Base-by-base conservation (phyloP, 2,888 invertebrate genomes). In the Drosophila kanekoi region DNA sequence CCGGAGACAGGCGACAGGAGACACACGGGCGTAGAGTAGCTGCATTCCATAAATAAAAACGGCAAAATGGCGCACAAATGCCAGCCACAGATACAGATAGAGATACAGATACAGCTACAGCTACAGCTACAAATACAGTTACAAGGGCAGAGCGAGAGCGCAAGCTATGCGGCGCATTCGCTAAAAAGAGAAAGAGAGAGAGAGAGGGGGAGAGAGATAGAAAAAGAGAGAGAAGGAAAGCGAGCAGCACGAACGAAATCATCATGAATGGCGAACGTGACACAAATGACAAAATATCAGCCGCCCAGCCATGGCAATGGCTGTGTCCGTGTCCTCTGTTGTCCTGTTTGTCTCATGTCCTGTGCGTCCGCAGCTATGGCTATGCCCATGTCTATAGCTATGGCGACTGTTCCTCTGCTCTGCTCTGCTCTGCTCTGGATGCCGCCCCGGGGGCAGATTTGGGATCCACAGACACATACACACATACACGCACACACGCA, bases 281-380 rank as follows among this genome's bases (percentile, higher is more conserved):
- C 89, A 89, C 81, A 89, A 89, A 90, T 89, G 89, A 90, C 89
- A 90, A 90, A 85, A 88, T 85, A 85, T 85, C 88, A 82, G 75
- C 64, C 60, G 78, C 64, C 66, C 68, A 72, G 83, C 83, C 63
- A 79, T 65, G 76, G 63, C 80, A 74, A 77, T 73, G 78, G 63
- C 78, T 51, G 40, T 33, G 47, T 61, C 59, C 40, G 40, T 40
- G 32, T 40, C 41, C 51, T 37, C n/a, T 9, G 28, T 35, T 51
- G 52, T 71, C 59, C 72, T 33, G 35, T 20, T 45, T 47, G 33
- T 44, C 37, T 28, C 40, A 16, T 6, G 37, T 44, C 20, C 66
- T 33, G 16, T n/a, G 18, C 53, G 57, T 49, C 70, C 53, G 54
- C 58, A 44, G 51, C 28, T 38, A 6, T 37, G 9, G 49, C 49